Evolutionary conservation across 2,797 vertebrate species (phyloP).

Genomic region (Parotocinclus haroldoi): DNA sequence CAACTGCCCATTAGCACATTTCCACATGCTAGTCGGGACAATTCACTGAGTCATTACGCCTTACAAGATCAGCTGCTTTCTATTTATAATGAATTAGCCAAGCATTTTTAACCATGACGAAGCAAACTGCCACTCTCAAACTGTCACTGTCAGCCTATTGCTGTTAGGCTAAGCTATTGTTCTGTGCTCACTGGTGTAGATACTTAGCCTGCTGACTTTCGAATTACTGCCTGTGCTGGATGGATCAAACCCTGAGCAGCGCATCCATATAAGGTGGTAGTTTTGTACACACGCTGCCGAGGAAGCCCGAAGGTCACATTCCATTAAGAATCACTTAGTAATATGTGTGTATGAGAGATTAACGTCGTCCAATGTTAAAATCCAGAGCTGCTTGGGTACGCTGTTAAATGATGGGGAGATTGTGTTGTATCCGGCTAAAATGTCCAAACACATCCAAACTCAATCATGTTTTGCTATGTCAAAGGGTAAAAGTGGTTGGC

Average conservation of each 20-base stretch:
- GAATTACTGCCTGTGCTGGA: constrained; percentile 12
- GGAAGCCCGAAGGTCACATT: constrained; percentile 41
- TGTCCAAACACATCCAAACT: background rate
- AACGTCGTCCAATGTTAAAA: background rate
- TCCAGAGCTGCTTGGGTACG: background rate
- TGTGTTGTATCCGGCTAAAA: background rate
- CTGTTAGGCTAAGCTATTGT: constrained; percentile 17
- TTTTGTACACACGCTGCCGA: constrained; percentile 43
- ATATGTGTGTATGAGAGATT: constrained; percentile 15
- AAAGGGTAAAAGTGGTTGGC: constrained; percentile 22
- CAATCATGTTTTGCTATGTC: background rate
- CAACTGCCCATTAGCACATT: constrained; percentile 20
- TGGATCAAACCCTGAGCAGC: constrained; percentile 34
- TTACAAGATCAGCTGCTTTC: constrained; percentile 40
- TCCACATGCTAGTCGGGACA: constrained; percentile 4
- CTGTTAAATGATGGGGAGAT: too few species aligned
- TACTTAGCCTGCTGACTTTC: constrained; percentile 31
- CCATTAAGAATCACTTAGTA: constrained; percentile 28
- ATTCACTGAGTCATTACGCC: constrained; percentile 41
- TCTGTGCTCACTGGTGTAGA: constrained; percentile 15
- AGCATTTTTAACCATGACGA: constrained; percentile 43
- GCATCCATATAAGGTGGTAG: constrained; percentile 54
- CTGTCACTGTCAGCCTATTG: constrained; percentile 7
- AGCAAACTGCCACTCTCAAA: constrained; percentile 35
- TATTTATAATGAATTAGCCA: constrained; percentile 43